Evolutionary conservation across 2,113 vertebrate species (phyloP).

Genomic region (Xenopus laevis): DNA sequence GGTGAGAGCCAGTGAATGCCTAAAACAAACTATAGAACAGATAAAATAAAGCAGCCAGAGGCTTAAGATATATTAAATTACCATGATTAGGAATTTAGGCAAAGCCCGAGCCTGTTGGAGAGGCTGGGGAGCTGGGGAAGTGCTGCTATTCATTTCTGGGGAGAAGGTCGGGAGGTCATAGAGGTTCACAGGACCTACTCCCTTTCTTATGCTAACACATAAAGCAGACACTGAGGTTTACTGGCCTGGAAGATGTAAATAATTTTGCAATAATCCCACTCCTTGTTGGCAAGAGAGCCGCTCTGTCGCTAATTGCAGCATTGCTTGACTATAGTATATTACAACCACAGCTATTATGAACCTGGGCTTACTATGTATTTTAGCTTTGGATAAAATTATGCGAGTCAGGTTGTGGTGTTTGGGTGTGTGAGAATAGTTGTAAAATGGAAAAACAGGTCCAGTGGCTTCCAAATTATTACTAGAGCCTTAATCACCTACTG

Average conservation of each 20-base stretch:
- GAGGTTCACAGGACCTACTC: constrained; percentile 89
- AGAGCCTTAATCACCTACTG: no score
- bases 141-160: constrained; percentile 83
- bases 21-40: constrained; percentile 91
- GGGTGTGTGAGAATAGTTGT: constrained; percentile 48
- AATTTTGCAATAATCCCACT: constrained; percentile 84
- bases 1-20: constrained; percentile 81
- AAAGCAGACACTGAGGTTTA: constrained; percentile 80
- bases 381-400: constrained; percentile 39
- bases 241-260: constrained; percentile 94
- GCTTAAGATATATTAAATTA: constrained; percentile 98
- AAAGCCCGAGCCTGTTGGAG: constrained; percentile 86
- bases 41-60: constrained; percentile 82
- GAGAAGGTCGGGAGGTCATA: constrained; percentile 89
- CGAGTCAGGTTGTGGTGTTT: constrained; percentile 53
- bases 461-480: neutral
- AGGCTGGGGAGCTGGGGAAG: constrained; percentile 75
- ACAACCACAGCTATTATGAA: constrained; percentile 59
- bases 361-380: constrained; percentile 50
- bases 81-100: constrained; percentile 95
- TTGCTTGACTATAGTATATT: constrained; percentile 60
- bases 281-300: constrained; percentile 68
- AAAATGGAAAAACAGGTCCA: constrained; percentile 37
- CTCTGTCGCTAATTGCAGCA: constrained; percentile 75
- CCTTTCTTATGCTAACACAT: constrained; percentile 94